A percentile compares a stretch with the other conserved stretches of the same genome.
Conservation (phyloP, 1,140 invertebrate genomes). For the Ostrea edulis region DNA sequence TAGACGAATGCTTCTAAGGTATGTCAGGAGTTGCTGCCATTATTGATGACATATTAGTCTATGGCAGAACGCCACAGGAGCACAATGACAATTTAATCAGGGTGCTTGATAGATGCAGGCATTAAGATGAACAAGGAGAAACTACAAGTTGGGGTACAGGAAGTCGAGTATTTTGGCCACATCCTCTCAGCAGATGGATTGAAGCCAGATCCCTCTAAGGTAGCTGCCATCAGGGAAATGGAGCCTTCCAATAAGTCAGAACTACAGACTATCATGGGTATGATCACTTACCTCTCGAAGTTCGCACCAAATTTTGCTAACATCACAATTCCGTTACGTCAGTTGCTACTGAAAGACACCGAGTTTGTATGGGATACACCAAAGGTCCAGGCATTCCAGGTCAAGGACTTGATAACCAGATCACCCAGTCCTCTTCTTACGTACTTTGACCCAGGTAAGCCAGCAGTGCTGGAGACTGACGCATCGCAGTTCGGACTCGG, state of each 20-base stretch:
- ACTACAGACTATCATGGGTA: slow-evolving; percentile 36
- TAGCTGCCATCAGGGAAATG: slow-evolving; percentile 65
- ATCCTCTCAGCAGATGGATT: slow-evolving; percentile 48
- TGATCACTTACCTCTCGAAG: slow-evolving; percentile 45
- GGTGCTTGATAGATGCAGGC: slow-evolving; percentile 47
- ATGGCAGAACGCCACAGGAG: slow-evolving; percentile 57
- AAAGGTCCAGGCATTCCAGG: slow-evolving; percentile 39
- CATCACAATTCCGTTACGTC: slow-evolving; percentile 32
- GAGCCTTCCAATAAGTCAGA: slow-evolving; percentile 43
- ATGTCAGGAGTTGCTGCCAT: slow-evolving; percentile 72
- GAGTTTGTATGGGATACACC: slow-evolving; percentile 67
- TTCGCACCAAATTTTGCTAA: slow-evolving; percentile 45
- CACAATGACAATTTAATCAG: slow-evolving; percentile 57
- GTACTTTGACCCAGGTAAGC: slow-evolving; percentile 43
- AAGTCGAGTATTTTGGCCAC: slow-evolving; percentile 70
- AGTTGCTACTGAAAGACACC: slow-evolving; percentile 6
- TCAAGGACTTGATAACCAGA: slow-evolving; percentile 43
- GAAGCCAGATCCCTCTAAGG: slow-evolving; percentile 63
- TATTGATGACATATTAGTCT: slow-evolving; percentile 76
- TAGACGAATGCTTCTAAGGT: slow-evolving; percentile 70
- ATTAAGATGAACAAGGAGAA: slow-evolving; percentile 56
- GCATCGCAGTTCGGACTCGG: slow-evolving; percentile 74
- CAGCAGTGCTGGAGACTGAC: slow-evolving; percentile 48
- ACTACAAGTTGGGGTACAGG: slow-evolving; percentile 19
- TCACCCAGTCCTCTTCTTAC: slow-evolving; percentile 27